Percentiles rank a stretch among this genome's conserved stretches.
Evolutionary conservation across 37 sponge, comb jelly and placozoan species (phyloP).

Genomic region (Agelas oroides): DNA sequence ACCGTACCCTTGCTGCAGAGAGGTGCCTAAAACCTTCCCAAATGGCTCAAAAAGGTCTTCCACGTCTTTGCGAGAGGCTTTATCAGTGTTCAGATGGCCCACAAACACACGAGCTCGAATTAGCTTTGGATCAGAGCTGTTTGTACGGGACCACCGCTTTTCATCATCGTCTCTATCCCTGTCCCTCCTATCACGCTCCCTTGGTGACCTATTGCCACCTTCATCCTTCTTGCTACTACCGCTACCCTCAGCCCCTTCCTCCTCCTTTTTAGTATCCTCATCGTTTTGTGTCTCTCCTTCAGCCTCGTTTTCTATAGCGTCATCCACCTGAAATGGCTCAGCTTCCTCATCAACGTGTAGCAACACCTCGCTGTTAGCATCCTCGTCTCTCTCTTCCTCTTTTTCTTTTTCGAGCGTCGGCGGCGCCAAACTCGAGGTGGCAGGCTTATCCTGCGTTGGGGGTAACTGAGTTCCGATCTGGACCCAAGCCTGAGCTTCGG

Average conservation of each 20-base stretch:
- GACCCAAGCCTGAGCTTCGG: slow-evolving; percentile 51
- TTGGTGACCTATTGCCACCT: neutral
- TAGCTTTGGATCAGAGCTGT: slow-evolving; percentile 34
- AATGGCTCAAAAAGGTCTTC: slow-evolving; percentile 43
- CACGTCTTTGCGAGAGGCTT: slow-evolving; percentile 2
- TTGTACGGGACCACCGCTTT: neutral
- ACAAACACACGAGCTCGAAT: slow-evolving; percentile 62
- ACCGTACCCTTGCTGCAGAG: slow-evolving; percentile 67
- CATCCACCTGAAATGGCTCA: slow-evolving; percentile 10
- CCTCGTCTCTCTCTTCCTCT: slow-evolving; percentile 7
- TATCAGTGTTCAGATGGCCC: slow-evolving; percentile 60
- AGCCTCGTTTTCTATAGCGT: slow-evolving; percentile 1
- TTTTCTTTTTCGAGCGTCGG: neutral
- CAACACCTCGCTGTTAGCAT: slow-evolving; percentile 9
- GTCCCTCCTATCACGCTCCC: neutral
- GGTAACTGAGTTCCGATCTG: slow-evolving; percentile 32
- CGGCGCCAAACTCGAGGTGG: too few relatives aligned
- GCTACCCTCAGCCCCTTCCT: neutral
- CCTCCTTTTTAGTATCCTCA: neutral
- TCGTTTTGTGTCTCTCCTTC: neutral
- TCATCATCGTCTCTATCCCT: neutral
- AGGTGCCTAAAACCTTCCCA: slow-evolving; percentile 44
- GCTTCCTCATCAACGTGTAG: slow-evolving; percentile 41
- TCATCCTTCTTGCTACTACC: neutral
- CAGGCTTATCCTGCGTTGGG: too few relatives aligned